Base-by-base conservation (phyloP, 2,888 invertebrate species). In the Buathra laborator region DNA sequence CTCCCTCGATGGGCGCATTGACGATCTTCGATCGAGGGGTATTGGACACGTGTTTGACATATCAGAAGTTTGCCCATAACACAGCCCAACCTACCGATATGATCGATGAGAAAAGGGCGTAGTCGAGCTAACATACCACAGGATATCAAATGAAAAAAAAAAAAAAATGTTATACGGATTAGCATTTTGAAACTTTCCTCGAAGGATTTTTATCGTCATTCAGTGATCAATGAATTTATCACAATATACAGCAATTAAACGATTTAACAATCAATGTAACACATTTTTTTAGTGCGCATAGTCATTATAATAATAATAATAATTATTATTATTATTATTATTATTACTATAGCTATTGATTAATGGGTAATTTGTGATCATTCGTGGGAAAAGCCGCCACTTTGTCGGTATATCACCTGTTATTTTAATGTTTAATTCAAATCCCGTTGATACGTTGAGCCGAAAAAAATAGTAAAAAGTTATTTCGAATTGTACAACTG, bases 21-120 rank as follows among this genome's bases (percentile, higher is more conserved):
- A 62, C 29, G n/a, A 74, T 46, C 29, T 46, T 51, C 51, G 59
- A 68, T 59, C 51, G 43, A n/a, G 16, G 46, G 46, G 32, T 71
- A 43, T 56, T 56, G 75, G 51, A 71, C 83, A 84, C 80, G 76
- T 76, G 84, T 37, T 43, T 68, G 70, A 51, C 48, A 48, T 46
- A 59, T 24, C 7, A n/a, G 59, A 51, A 62, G 72, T 62, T 77
- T 74, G 67, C 62, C 64, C 16, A 70, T 53, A 66, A 66, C 19
- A 76, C 62, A 32, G 70, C 44, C 62, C 70, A n/a, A 56, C 67
- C 68, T 78, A 32, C 29, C 46, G 24, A 10, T 16, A 66, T 84
- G 82, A 85, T 82, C 48, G 82, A 85, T 85, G 79, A 29, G 10
- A 62, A 79, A 71, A 82, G 79, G 82, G 85, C 70, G 75, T 79